Evolutionary conservation across 2,888 invertebrate species (phyloP).

Genomic region (Drosophila nr. perissopoda): DNA sequence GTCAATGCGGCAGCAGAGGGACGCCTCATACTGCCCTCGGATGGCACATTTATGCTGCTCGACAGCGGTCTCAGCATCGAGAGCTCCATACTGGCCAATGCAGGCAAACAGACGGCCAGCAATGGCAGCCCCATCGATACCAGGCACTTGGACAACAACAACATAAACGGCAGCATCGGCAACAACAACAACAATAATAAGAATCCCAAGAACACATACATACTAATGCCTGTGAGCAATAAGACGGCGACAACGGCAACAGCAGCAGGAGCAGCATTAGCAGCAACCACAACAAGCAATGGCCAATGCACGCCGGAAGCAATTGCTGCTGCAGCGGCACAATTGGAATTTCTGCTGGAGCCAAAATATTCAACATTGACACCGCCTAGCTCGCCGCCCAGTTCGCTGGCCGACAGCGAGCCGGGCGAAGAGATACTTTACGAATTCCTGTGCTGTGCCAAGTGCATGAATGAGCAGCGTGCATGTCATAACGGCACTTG

Average conservation of each 20-base stretch:
- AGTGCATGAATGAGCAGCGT: constrained; percentile 83
- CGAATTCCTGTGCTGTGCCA: constrained; percentile 85
- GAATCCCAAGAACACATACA: constrained; percentile 79
- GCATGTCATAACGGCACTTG: constrained; percentile 50
- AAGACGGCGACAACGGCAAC: constrained; percentile 10
- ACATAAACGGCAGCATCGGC: background rate
- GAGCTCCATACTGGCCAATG: constrained; percentile 82
- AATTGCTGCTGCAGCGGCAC: constrained; percentile 60
- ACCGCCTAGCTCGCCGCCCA: constrained; percentile 44
- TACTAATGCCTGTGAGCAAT: constrained; percentile 82
- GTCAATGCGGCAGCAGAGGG: constrained; percentile 85
- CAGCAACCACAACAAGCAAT: constrained; percentile 17
- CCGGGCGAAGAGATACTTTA: constrained; percentile 81
- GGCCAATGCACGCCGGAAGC: constrained; percentile 44
- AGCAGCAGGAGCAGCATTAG: background rate
- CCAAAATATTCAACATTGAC: constrained; percentile 82
- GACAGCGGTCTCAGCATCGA: constrained; percentile 85
- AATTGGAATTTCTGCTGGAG: constrained; percentile 71
- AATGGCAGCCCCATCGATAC: constrained; percentile 5
- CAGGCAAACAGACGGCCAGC: constrained; percentile 35
- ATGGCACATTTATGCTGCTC: constrained; percentile 84
- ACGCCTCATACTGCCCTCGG: constrained; percentile 84
- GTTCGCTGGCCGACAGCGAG: constrained; percentile 26
- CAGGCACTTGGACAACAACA: constrained; percentile 15
- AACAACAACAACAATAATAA: constrained; percentile 11